Conservation (phyloP, 2,113 vertebrate species). For the Hepsetus odoe region DNA sequence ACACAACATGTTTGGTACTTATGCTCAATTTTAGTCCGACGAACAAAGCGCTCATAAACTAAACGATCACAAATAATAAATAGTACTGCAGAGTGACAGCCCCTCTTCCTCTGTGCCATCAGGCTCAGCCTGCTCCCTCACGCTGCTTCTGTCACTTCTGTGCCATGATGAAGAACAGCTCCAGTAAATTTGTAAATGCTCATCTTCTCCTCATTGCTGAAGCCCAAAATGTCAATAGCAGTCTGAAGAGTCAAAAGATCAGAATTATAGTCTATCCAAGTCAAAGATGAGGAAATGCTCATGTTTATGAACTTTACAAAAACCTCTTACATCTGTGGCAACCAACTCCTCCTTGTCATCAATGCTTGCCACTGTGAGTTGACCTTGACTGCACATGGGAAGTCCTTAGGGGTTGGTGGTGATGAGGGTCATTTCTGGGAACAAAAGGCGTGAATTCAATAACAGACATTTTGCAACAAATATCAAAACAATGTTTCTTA, state of each 20-base stretch:
- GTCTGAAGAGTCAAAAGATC: constrained; percentile 16
- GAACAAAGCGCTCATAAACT: neutral
- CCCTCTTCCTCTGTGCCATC: neutral
- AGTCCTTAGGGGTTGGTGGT: constrained; percentile 85
- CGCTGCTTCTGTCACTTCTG: neutral
- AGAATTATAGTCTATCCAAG: neutral
- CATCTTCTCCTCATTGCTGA: constrained; percentile 27
- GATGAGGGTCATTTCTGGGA: constrained; percentile 66
- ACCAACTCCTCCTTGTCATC: constrained; percentile 84
- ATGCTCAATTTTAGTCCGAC: neutral
- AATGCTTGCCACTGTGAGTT: constrained; percentile 83
- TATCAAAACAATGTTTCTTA: neutral
- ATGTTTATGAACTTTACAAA: neutral
- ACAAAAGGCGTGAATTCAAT: constrained; percentile 21
- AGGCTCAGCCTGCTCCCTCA: neutral
- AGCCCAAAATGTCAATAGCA: constrained; percentile 54
- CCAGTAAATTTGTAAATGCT: neutral
- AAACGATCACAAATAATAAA: constrained; percentile 22
- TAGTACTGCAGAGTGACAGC: constrained; percentile 38
- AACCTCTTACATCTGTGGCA: constrained; percentile 82
- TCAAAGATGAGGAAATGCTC: neutral
- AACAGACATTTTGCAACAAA: neutral
- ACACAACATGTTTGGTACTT: neutral
- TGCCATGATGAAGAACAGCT: neutral
- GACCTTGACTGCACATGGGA: constrained; percentile 82